A percentile compares a stretch with the other conserved stretches of the same genome.
Conservation (phyloP, 2,113 vertebrate genomes). For the Thalassoma bifasciatum region DNA sequence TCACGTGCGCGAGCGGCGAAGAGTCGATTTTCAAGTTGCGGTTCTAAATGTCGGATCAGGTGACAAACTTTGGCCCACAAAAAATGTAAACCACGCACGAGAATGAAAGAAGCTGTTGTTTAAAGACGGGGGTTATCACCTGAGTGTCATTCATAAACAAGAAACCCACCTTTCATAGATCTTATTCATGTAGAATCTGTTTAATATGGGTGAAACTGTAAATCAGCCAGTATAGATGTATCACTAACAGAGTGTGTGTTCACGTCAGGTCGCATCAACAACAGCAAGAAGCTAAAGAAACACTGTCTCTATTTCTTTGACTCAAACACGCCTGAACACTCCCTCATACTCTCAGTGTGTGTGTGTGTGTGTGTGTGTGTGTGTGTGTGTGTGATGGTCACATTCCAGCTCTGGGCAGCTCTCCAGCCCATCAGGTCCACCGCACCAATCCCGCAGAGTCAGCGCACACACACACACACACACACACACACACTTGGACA, state of each 20-base stretch:
- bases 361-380: slow-evolving; percentile 37
- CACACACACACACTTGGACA: slow-evolving; percentile 32
- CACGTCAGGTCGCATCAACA: background rate
- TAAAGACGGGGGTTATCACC: background rate
- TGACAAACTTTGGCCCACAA: background rate
- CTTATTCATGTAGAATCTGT: no score
- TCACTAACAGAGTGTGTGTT: no score
- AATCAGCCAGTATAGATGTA: no score
- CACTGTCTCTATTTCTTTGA: background rate
- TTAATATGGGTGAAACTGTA: no score
- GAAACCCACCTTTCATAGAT: background rate
- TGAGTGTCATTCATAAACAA: no score
- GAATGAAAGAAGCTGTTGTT: background rate
- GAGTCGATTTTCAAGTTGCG: background rate
- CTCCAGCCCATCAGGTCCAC: slow-evolving; percentile 48
- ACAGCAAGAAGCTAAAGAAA: background rate
- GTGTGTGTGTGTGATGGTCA: slow-evolving; percentile 30
- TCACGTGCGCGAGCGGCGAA: background rate
- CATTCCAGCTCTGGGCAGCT: slow-evolving; percentile 59
- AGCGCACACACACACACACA: no score
- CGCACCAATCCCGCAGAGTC: slow-evolving; percentile 29
- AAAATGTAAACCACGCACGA: background rate
- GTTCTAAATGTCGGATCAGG: background rate
- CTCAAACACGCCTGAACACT: slow-evolving; percentile 44
- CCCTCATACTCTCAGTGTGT: slow-evolving; percentile 1